phyloP scores from a whole-genome alignment of 2,113 vertebrate genomes.

The Lasiurus borealis region DNA sequence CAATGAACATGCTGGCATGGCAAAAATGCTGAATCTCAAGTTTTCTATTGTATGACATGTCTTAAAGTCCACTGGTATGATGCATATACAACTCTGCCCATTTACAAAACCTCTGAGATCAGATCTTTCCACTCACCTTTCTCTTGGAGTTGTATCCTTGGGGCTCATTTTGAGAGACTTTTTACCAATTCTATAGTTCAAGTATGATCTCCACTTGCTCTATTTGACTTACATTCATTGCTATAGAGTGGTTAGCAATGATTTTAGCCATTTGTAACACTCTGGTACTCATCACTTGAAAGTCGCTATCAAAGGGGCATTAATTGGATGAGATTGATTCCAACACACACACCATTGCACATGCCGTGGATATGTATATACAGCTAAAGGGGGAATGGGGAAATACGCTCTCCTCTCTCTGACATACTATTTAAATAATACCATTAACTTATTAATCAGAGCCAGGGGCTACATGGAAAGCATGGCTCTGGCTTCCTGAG shows the following conservation, averaged over 20 bases:
- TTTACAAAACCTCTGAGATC: not conserved
- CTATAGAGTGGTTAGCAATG: not conserved
- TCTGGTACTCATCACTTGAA: slow-evolving; percentile 55
- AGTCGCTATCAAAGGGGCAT: slow-evolving; percentile 48
- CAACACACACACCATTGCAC: slow-evolving; percentile 30
- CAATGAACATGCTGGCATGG: not conserved
- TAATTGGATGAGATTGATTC: slow-evolving; percentile 64
- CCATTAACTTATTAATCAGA: slow-evolving; percentile 64
- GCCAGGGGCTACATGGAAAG: not conserved
- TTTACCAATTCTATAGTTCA: slow-evolving; percentile 53
- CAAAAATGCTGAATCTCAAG: not conserved
- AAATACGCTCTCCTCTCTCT: not conserved
- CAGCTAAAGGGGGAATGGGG: not conserved
- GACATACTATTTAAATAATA: slow-evolving; percentile 68
- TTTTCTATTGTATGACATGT: not conserved
- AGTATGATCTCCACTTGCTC: slow-evolving; percentile 48
- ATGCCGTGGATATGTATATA: slow-evolving; percentile 5
- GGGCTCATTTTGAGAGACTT: not conserved
- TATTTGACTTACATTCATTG: slow-evolving; percentile 29
- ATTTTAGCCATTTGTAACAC: slow-evolving; percentile 55
- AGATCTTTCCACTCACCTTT: not conserved
- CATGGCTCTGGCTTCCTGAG: slow-evolving; percentile 63
- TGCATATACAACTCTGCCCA: not conserved
- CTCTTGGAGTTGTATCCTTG: not conserved
- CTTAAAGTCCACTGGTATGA: not conserved